These are phyloP conservation scores for Heterochromis multidens DNA, from an alignment of 2,113 vertebrate genomes.

Conservation along the genomic window DNA sequence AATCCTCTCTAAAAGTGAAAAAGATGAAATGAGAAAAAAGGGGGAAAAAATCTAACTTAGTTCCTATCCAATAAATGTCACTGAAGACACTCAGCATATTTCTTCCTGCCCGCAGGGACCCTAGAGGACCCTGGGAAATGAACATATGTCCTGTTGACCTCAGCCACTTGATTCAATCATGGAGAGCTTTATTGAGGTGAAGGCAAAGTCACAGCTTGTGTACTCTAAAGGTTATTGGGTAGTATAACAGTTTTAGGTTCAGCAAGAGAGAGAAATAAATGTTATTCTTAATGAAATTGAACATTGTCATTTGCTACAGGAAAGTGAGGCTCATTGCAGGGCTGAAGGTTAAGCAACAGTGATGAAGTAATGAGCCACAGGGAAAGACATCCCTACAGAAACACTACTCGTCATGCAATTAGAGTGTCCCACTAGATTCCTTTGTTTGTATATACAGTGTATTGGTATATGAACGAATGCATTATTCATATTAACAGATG, in stretches of 20 bases:
- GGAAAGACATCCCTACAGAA: neutral
- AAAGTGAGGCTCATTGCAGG: conserved; percentile 15
- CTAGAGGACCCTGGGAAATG: conserved; percentile 70
- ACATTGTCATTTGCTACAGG: conserved; percentile 52
- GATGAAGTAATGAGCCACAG: conserved; percentile 53
- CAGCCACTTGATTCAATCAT: conserved; percentile 76
- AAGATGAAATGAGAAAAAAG: conserved; percentile 32
- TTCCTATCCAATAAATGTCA: conserved; percentile 75
- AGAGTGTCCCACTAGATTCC: neutral
- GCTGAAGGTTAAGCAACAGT: conserved; percentile 43
- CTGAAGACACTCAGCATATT: conserved; percentile 71
- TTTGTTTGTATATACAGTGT: neutral
- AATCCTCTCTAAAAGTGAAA: conserved; percentile 24
- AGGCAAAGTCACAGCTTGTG: conserved; percentile 70
- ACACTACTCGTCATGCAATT: neutral
- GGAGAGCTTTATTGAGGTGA: conserved; percentile 76
- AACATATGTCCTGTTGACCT: conserved; percentile 78
- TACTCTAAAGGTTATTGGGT: conserved; percentile 70
- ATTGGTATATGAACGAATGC: neutral
- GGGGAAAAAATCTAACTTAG: conserved; percentile 47
- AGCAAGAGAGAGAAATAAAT: conserved; percentile 40
- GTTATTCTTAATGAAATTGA: conserved; percentile 65
- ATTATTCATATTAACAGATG: conserved; percentile 5
- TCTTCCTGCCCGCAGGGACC: conserved; percentile 49
- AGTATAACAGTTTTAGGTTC: conserved; percentile 52